Evolutionary conservation across 2,113 vertebrate genomes (phyloP).

Genomic region (Procavia capensis): DNA sequence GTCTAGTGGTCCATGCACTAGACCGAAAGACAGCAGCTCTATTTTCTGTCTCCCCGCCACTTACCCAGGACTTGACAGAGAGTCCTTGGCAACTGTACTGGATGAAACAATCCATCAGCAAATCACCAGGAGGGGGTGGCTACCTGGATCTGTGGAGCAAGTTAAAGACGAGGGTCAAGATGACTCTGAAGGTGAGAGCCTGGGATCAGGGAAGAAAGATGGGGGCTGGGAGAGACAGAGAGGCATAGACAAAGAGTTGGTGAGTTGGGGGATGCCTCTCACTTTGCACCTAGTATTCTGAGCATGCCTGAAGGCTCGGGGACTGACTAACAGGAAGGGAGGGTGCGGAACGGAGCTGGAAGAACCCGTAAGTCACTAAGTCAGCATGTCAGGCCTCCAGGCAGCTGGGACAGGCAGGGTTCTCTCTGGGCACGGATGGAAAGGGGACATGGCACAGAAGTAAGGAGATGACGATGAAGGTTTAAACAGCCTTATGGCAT

Average conservation of each 20-base stretch:
- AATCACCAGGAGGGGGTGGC: background rate
- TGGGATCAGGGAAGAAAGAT: background rate
- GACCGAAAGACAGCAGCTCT: conserved; percentile 25
- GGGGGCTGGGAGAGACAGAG: background rate
- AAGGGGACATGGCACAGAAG: background rate
- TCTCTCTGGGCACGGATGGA: background rate
- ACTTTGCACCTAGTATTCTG: background rate
- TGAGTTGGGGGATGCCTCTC: background rate
- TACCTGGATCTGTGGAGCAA: background rate
- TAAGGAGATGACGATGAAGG: background rate
- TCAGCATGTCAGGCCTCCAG: background rate
- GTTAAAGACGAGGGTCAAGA: conserved; percentile 5
- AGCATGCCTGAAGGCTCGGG: background rate
- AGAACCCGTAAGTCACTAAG: background rate
- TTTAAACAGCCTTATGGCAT: background rate
- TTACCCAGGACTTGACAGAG: background rate
- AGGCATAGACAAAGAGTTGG: background rate
- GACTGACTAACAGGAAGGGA: background rate
- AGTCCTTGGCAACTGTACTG: background rate
- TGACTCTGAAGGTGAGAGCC: background rate
- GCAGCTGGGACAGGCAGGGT: background rate
- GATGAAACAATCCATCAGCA: conserved; percentile 49
- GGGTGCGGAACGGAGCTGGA: background rate
- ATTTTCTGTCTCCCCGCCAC: conserved; percentile 44
- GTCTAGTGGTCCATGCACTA: conserved; percentile 22